phyloP scores from a whole-genome alignment of 1,140 invertebrate species.

The Tyrophagus putrescentiae region DNA sequence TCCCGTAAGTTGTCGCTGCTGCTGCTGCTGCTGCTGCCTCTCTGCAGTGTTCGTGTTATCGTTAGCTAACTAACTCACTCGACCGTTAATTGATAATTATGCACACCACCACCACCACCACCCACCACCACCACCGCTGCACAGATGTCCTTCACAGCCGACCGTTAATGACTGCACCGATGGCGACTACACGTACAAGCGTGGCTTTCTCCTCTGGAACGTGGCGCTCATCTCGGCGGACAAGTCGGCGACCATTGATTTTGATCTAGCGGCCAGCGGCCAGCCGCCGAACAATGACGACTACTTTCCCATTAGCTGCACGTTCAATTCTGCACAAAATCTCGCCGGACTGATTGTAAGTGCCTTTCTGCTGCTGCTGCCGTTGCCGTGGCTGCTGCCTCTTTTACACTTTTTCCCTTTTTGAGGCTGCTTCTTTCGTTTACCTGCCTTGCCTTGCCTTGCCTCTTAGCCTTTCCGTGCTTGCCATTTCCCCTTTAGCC shows the following conservation, averaged over 20 bases:
- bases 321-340: slow-evolving; percentile 13
- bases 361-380: not conserved
- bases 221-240: slow-evolving; percentile 11
- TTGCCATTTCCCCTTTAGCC: no score
- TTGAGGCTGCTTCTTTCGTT: no score
- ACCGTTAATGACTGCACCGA: slow-evolving; percentile 17
- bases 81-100: not conserved
- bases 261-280: slow-evolving; percentile 2
- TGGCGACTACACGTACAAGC: slow-evolving; percentile 15
- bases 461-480: no score
- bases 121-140: no score
- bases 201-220: slow-evolving; percentile 13
- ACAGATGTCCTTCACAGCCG: slow-evolving; percentile 19
- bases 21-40: not conserved
- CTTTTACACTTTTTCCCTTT: no score
- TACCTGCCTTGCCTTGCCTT: no score
- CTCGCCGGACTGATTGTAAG: slow-evolving; percentile 16
- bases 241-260: slow-evolving; percentile 12
- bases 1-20: slow-evolving; percentile 13
- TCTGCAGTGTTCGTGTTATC: no score
- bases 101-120: not conserved
- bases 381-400: no score
- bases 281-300: not conserved
- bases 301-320: slow-evolving; percentile 14
- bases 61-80: not conserved